Conservation (phyloP, 2,113 vertebrate species). For the Elephas maximus region DNA sequence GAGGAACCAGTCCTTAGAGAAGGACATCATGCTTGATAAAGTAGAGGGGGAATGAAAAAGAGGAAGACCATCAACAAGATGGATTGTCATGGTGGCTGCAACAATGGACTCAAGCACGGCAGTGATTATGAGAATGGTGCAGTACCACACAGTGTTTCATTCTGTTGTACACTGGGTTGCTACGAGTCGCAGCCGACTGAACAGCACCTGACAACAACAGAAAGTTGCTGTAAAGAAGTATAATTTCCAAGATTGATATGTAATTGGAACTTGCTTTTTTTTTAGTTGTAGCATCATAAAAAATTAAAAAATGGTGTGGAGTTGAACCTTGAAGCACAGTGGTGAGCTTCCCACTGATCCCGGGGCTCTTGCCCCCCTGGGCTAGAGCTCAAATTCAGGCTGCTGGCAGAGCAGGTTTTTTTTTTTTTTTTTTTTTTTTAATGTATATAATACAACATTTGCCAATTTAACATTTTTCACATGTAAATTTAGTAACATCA, state of each 20-base stretch:
- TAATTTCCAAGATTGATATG: not conserved
- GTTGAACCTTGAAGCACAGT: not conserved
- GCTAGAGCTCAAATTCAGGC: not conserved
- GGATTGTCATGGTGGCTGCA: too few relatives aligned
- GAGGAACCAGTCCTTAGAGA: too few relatives aligned
- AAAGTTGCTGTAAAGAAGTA: not conserved
- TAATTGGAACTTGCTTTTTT: not conserved
- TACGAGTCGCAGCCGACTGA: too few relatives aligned
- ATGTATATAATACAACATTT: not conserved
- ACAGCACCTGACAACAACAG: too few relatives aligned
- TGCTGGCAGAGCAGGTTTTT: not conserved
- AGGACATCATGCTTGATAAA: too few relatives aligned
- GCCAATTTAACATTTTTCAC: not conserved
- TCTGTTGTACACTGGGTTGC: too few relatives aligned
- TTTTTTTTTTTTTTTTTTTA: not conserved
- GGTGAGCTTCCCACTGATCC: accelerated
- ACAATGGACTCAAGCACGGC: too few relatives aligned
- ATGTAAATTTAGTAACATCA: not conserved
- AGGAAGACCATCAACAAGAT: too few relatives aligned
- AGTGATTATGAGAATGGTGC: too few relatives aligned
- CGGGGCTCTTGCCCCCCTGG: not conserved
- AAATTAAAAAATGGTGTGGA: accelerated
- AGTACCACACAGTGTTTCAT: too few relatives aligned
- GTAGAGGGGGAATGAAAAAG: too few relatives aligned
- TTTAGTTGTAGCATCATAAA: not conserved